Percentiles rank a stretch among this genome's conserved stretches.
Conservation (phyloP, 2,113 vertebrate species). For the Scolopax mira region DNA sequence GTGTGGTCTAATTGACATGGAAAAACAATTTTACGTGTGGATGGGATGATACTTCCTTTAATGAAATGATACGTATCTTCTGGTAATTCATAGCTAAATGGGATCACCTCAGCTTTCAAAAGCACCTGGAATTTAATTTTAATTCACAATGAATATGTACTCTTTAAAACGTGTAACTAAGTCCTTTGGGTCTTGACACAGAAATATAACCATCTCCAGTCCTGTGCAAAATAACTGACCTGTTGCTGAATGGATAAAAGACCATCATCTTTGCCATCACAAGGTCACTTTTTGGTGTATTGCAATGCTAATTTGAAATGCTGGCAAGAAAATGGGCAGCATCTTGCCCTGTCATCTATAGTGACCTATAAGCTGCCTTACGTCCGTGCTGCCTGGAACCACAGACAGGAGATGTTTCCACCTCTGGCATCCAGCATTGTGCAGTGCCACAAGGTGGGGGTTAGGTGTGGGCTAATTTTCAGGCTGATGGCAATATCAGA, state of each 20-base stretch:
- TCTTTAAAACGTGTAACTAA: neutral
- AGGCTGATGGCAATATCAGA: neutral
- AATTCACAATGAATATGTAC: neutral
- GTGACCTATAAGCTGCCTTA: neutral
- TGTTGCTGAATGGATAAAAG: neutral
- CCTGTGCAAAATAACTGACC: neutral
- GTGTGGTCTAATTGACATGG: neutral
- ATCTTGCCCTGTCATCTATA: rapidly evolving
- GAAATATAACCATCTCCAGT: neutral
- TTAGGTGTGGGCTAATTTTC: neutral
- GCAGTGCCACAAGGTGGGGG: neutral
- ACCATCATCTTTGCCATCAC: neutral
- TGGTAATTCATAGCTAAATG: neutral
- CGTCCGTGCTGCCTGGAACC: neutral
- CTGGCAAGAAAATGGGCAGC: neutral
- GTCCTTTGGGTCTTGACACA: neutral
- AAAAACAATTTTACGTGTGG: neutral
- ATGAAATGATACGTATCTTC: neutral
- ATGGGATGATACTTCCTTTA: neutral
- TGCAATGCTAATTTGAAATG: neutral
- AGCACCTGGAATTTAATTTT: neutral
- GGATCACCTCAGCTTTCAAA: neutral
- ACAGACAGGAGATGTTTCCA: rapidly evolving
- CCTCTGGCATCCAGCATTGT: rapidly evolving
- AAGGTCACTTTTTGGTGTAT: neutral